Evolutionary conservation across 2,797 vertebrate species (phyloP).

Genomic region (Rhabdophis nuchalis): DNA sequence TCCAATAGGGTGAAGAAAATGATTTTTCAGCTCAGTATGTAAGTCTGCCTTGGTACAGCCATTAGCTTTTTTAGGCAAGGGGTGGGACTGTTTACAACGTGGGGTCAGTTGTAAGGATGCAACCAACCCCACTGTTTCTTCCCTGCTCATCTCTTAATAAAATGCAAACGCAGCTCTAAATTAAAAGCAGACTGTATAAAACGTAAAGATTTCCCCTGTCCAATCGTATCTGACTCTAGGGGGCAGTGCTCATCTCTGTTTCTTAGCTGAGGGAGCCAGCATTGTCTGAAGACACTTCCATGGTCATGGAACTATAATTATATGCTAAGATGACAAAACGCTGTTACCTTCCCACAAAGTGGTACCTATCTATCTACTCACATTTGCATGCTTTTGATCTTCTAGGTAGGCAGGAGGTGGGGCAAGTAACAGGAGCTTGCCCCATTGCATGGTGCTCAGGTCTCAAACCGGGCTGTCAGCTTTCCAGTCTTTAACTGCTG

Average conservation of each 20-base stretch:
- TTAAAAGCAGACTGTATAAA: not conserved
- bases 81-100: not conserved
- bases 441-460: not conserved
- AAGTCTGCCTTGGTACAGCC: not conserved
- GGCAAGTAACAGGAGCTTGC: not conserved
- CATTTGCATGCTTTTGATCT: not conserved
- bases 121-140: not conserved
- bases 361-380: not conserved
- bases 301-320: not conserved
- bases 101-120: not conserved
- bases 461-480: not conserved
- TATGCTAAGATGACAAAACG: not conserved
- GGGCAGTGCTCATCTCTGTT: not conserved
- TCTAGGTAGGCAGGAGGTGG: too few species aligned
- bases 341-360: not conserved
- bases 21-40: not conserved
- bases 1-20: not conserved
- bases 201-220: not conserved
- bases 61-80: not conserved
- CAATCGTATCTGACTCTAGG: not conserved
- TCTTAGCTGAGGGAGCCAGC: not conserved
- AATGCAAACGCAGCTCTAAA: not conserved
- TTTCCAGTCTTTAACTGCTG: not conserved
- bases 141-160: too few species aligned
- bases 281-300: not conserved